These are phyloP conservation scores for Spilosoma lubricipeda DNA, from an alignment of 2,888 invertebrate species.

Conservation along the genomic window DNA sequence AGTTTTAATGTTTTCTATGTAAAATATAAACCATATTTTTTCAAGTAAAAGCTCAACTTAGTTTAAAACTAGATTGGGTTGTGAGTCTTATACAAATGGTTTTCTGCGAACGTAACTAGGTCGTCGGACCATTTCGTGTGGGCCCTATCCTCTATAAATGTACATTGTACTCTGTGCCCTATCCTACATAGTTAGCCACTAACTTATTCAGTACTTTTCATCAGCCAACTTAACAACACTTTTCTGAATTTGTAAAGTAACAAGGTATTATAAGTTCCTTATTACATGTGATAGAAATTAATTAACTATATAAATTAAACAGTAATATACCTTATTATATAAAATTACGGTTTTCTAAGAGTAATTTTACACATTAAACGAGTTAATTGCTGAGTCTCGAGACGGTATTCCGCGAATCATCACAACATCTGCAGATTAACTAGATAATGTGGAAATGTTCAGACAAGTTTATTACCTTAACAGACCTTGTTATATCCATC, in stretches of 20 bases:
- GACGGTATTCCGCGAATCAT: conserved; percentile 17
- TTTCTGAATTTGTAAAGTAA: no score
- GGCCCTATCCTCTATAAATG: no score
- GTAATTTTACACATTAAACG: conserved; percentile 19
- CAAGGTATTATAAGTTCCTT: no score
- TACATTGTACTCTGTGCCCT: no score
- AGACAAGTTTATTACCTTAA: background rate
- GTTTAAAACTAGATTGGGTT: no score
- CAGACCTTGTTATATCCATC: background rate
- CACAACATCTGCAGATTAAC: conserved; percentile 9
- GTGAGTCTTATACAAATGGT: background rate
- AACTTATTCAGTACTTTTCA: no score
- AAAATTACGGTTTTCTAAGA: conserved; percentile 24
- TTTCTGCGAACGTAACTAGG: background rate
- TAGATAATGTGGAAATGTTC: conserved; percentile 8
- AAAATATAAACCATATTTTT: no score
- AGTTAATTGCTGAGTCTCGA: conserved; percentile 17
- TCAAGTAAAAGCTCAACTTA: no score
- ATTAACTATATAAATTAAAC: background rate
- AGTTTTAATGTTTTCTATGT: no score
- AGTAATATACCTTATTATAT: conserved; percentile 16
- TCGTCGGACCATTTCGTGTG: background rate
- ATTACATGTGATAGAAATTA: background rate
- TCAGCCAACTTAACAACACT: no score
- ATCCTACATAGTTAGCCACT: no score